phyloP scores from a whole-genome alignment of 2,113 vertebrate species.

The Orcinus orca region DNA sequence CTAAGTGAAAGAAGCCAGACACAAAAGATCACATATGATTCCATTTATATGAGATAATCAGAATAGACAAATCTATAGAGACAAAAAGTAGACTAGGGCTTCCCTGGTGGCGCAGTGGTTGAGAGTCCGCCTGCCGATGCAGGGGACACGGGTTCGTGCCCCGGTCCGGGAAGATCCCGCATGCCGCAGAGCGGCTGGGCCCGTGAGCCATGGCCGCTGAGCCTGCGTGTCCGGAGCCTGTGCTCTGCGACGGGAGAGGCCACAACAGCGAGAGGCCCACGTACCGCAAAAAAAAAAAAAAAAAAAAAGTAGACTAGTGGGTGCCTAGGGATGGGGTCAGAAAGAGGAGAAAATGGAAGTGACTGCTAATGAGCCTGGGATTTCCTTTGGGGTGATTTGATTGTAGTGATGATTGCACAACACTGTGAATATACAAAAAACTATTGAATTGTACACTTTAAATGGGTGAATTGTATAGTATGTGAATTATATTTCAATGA shows the following conservation, averaged over 20 bases:
- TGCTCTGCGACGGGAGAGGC: too few relatives aligned
- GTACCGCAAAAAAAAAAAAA: too few relatives aligned
- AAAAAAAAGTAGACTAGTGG: not conserved
- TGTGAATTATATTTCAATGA: not conserved
- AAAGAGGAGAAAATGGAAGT: not conserved
- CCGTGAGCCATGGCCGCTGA: too few relatives aligned
- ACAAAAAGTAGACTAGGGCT: not conserved
- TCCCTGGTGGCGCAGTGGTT: too few relatives aligned
- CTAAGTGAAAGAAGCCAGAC: not conserved
- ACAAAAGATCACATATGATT: not conserved
- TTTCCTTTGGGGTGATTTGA: not conserved
- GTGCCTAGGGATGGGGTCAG: not conserved
- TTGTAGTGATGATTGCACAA: not conserved
- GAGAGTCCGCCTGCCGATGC: too few relatives aligned
- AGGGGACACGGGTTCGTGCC: too few relatives aligned
- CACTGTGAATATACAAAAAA: not conserved
- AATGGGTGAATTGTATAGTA: not conserved
- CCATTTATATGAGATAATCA: not conserved
- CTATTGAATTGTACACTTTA: not conserved
- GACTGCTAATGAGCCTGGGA: not conserved
- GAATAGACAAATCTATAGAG: not conserved
- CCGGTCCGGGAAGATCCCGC: too few relatives aligned
- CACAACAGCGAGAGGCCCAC: too few relatives aligned
- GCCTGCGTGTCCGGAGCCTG: too few relatives aligned
- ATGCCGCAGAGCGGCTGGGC: too few relatives aligned